Percentiles rank a stretch among this genome's conserved stretches.
These are phyloP conservation scores for Drosophila arawakana DNA, from an alignment of 1,140 invertebrate genomes.

Conservation along the genomic window DNA sequence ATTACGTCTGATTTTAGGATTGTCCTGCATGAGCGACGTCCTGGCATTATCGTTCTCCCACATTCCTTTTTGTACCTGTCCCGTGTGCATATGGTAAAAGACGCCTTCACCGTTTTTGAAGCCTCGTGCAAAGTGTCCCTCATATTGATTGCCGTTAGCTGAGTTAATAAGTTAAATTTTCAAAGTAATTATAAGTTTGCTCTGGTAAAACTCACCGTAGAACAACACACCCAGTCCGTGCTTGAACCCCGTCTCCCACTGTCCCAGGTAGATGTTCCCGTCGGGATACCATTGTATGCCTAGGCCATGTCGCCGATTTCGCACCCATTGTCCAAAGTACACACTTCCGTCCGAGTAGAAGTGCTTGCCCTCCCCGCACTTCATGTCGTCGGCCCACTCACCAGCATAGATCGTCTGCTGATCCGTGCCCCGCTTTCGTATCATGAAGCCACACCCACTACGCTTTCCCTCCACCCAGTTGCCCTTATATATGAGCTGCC, in stretches of 20 bases:
- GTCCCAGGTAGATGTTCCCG: constrained; percentile 86
- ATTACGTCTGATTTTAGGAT: constrained; percentile 41
- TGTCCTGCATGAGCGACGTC: constrained; percentile 85
- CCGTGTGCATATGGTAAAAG: constrained; percentile 86
- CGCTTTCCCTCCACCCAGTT: constrained; percentile 85
- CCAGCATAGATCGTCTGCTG: constrained; percentile 84
- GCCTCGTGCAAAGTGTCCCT: constrained; percentile 86
- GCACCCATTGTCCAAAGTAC: constrained; percentile 84
- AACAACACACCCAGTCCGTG: constrained; percentile 85
- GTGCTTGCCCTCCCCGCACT: constrained; percentile 84
- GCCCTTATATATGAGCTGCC: constrained; percentile 85
- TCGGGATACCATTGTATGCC: constrained; percentile 86
- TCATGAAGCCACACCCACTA: constrained; percentile 84
- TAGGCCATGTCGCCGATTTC: constrained; percentile 87
- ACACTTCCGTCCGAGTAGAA: constrained; percentile 73
- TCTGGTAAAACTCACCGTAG: constrained; percentile 49
- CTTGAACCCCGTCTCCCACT: constrained; percentile 81
- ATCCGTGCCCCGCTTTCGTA: constrained; percentile 58
- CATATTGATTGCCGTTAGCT: constrained; percentile 87
- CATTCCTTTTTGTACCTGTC: constrained; percentile 86
- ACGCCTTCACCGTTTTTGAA: constrained; percentile 86
- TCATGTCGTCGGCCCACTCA: constrained; percentile 85
- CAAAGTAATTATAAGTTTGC: neutral
- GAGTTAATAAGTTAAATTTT: neutral
- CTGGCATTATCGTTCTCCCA: constrained; percentile 85